phyloP scores from a whole-genome alignment of 2,113 vertebrate species.

The Rhea americana region DNA sequence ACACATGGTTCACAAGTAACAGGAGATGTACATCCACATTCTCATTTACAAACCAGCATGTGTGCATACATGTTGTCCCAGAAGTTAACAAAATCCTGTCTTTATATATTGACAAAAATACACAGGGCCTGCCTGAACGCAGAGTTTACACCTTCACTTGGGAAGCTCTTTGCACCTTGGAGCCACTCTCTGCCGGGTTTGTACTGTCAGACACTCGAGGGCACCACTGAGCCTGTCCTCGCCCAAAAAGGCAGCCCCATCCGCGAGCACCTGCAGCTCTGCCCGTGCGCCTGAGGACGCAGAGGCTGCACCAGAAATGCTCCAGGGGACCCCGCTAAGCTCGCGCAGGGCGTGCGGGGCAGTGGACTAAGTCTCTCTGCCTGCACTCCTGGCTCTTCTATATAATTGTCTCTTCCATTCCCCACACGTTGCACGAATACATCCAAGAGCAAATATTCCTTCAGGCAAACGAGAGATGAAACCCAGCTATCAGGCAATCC shows the following conservation, averaged over 20 bases:
- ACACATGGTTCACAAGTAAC: too few relatives aligned
- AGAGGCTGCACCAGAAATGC: fast-evolving
- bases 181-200: too few relatives aligned
- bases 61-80: neutral
- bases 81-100: neutral
- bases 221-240: too few relatives aligned
- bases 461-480: fast-evolving
- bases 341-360: too few relatives aligned
- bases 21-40: too few relatives aligned
- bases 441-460: fast-evolving
- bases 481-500: fast-evolving
- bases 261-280: too few relatives aligned
- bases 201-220: too few relatives aligned
- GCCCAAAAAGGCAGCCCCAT: too few relatives aligned
- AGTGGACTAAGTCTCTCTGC: neutral
- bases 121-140: neutral
- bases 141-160: neutral
- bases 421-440: fast-evolving
- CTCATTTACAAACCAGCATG: neutral
- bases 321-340: neutral
- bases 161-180: neutral
- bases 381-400: neutral
- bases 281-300: fast-evolving
- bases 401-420: neutral
- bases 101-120: neutral